Evolutionary conservation across 1,140 invertebrate species (phyloP).

Genomic region (Bradysia coprophila): DNA sequence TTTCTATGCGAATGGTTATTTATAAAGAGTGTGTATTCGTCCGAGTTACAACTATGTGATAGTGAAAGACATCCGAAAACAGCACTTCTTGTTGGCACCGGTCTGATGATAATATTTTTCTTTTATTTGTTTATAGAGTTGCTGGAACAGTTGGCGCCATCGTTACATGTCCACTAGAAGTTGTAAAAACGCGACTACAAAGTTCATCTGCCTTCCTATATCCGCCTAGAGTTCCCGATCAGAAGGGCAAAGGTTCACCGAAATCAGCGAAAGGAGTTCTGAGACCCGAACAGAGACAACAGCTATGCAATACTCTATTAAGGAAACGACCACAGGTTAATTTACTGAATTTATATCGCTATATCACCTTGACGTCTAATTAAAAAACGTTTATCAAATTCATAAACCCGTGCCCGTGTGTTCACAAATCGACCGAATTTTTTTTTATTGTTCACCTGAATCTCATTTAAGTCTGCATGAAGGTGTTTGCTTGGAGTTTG

Average conservation of each 20-base stretch:
- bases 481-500: too few species aligned
- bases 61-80: too few species aligned
- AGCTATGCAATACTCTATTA: slow-evolving; percentile 25
- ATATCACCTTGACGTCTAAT: neutral
- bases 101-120: too few species aligned
- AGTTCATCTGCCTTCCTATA: slow-evolving; percentile 62
- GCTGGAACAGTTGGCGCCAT: slow-evolving; percentile 92
- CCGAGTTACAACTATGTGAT: too few species aligned
- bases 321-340: slow-evolving; percentile 25
- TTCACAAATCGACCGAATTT: too few species aligned
- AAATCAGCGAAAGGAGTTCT: slow-evolving; percentile 12
- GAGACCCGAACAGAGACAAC: slow-evolving; percentile 23
- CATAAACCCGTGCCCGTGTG: too few species aligned
- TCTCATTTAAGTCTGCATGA: too few species aligned
- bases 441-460: too few species aligned
- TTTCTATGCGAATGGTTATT: too few species aligned
- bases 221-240: slow-evolving; percentile 23
- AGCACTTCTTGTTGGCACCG: too few species aligned
- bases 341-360: neutral
- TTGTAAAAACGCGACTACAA: slow-evolving; percentile 94
- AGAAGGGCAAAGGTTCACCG: too few species aligned
- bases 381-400: neutral
- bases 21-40: too few species aligned
- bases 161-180: slow-evolving; percentile 94
- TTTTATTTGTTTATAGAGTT: slow-evolving; percentile 36